Evolutionary conservation across 2,113 vertebrate species (phyloP).

Genomic region (Synchiropus splendidus): DNA sequence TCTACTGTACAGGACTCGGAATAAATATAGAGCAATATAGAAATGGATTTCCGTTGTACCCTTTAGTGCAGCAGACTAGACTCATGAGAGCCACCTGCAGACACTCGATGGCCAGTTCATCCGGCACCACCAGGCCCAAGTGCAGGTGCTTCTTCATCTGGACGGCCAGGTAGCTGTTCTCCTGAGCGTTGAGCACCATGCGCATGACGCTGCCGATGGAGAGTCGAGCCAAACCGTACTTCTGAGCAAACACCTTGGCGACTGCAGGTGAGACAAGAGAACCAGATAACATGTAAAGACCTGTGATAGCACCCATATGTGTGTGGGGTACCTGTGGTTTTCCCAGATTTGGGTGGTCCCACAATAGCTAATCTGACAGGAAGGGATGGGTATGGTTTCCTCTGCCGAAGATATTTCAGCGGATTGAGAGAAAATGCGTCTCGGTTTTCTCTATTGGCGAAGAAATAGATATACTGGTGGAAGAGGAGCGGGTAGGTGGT

Average conservation of each 20-base stretch:
- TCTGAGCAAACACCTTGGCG: conserved; percentile 69
- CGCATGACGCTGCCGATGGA: conserved; percentile 75
- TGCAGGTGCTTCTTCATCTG: conserved; percentile 69
- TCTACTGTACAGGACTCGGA: too few species aligned
- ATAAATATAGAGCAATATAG: too few species aligned
- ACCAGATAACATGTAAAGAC: neutral
- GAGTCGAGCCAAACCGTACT: conserved; percentile 72
- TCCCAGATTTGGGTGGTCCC: conserved; percentile 91
- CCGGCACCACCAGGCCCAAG: conserved; percentile 73
- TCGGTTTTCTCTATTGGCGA: conserved; percentile 78
- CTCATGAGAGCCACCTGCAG: conserved; percentile 78
- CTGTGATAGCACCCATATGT: neutral
- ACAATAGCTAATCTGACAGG: conserved; percentile 78
- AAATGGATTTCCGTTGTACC: conserved; percentile 43
- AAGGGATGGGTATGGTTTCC: conserved; percentile 67
- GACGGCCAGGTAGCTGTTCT: conserved; percentile 66
- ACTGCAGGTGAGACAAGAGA: conserved; percentile 65
- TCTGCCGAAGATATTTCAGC: conserved; percentile 82
- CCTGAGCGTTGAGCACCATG: conserved; percentile 60
- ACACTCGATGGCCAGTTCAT: conserved; percentile 79
- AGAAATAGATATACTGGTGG: conserved; percentile 85
- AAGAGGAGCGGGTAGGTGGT: conserved; percentile 73
- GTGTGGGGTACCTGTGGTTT: conserved; percentile 76
- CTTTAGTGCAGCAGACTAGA: conserved; percentile 60
- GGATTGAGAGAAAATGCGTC: conserved; percentile 82